Evolutionary conservation across 2,113 vertebrate genomes (phyloP).

Genomic region (Leuciscus idus): DNA sequence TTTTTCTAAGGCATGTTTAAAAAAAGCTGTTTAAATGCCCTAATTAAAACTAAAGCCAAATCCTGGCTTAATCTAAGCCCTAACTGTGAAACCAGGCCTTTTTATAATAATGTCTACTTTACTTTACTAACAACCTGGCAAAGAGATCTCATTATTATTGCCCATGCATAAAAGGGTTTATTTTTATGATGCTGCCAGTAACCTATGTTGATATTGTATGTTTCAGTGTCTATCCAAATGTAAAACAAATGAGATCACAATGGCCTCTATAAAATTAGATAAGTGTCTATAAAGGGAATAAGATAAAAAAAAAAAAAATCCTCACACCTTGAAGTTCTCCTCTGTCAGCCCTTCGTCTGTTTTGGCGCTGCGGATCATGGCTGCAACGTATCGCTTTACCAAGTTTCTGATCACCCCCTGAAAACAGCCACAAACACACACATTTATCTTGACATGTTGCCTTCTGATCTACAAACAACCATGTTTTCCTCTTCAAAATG

Average conservation of each 20-base stretch:
- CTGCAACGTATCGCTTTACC: constrained; percentile 87
- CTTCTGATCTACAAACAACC: constrained; percentile 19
- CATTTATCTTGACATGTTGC: not conserved
- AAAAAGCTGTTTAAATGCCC: too few species aligned
- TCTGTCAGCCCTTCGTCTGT: constrained; percentile 88
- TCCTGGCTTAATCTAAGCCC: too few species aligned
- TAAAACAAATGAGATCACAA: not conserved
- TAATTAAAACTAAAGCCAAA: too few species aligned
- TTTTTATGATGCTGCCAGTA: too few species aligned
- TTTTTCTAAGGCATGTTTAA: too few species aligned
- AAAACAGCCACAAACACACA: constrained; percentile 2
- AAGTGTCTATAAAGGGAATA: not conserved
- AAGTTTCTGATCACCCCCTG: constrained; percentile 90
- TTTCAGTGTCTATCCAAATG: not conserved
- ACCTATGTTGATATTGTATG: too few species aligned
- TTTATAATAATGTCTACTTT: too few species aligned
- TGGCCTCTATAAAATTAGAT: not conserved
- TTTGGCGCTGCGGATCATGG: constrained; percentile 90
- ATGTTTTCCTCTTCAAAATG: not conserved
- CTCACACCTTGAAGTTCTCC: constrained; percentile 88
- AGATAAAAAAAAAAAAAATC: not conserved
- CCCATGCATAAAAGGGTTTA: too few species aligned
- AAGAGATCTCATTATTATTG: too few species aligned
- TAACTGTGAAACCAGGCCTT: too few species aligned
- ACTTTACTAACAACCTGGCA: too few species aligned